Evolutionary conservation across 1,140 invertebrate genomes (phyloP), one percentile per base, ranked within the genome.

Genomic region (Drosophila navojoa): DNA sequence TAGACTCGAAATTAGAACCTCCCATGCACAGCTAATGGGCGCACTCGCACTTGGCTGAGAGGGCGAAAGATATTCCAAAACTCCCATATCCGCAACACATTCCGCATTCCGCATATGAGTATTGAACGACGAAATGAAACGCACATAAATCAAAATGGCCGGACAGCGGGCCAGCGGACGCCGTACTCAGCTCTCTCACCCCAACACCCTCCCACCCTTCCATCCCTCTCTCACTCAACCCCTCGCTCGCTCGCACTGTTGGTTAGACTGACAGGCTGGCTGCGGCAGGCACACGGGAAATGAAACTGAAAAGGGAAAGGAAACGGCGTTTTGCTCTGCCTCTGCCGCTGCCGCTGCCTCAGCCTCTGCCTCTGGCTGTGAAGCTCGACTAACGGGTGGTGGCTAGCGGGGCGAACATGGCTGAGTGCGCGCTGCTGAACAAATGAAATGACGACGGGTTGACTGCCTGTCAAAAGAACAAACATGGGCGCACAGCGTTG

Each of bases 401-500:
- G 69, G 80, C 64, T 74, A 54, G 84, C 71, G 66, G 84, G 71
- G 67, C 70, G 77, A 71, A 73, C 76, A 87, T 87, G 82, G 82
- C 79, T 89, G 87, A 81, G 82, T 87, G 87, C 90, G 89, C 84
- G 85, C 84, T 89, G 77, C 75, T 87, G 81, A 90, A 91, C 86
- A 90, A 91, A 89, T 90, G 90, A 91, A 91, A 91, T 91, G 90
- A 91, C 90, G 90, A 91, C 90, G 90, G 90, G 90, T 91, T 91
- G 90, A 91, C 90, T 91, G 90, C 77, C 86, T 91, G 90, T 91
- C 90, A 91, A 90, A 91, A 91, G 90, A 91, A 91, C 90, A 91
- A 91, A 91, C 90, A 91, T 91, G 90, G 90, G 90, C 90, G 90
- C 86, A 91, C 86, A 79, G 80, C 74, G 76, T 67, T 67, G 55